These are phyloP conservation scores for Gila orcuttii DNA, from an alignment of 2,113 vertebrate species.

Conservation along the genomic window DNA sequence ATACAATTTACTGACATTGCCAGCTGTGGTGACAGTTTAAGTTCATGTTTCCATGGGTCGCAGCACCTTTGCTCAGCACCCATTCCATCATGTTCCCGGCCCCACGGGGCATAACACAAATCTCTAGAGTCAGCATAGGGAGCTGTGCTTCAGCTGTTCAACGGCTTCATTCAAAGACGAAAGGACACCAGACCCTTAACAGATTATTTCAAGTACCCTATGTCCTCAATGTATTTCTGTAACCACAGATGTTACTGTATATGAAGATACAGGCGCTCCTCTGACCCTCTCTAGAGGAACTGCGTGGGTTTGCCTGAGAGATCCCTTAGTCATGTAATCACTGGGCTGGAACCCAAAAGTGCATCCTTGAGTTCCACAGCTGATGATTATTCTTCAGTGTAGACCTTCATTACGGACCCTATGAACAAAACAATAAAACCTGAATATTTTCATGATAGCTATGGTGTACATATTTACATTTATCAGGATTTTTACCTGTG, in stretches of 20 bases:
- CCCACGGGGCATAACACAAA: slow-evolving; percentile 25
- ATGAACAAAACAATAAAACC: slow-evolving; percentile 2
- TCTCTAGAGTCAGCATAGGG: slow-evolving; percentile 52
- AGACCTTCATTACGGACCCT: slow-evolving; percentile 37
- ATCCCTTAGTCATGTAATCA: not conserved
- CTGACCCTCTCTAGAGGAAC: not conserved
- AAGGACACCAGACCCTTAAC: slow-evolving; percentile 29
- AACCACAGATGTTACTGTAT: slow-evolving; percentile 39
- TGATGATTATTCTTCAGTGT: not conserved
- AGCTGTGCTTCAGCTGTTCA: slow-evolving; percentile 56
- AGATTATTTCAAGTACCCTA: not conserved
- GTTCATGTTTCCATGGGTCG: not conserved
- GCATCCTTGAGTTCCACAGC: not conserved
- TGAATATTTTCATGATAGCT: not conserved
- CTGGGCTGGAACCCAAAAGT: not conserved
- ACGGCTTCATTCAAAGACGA: slow-evolving; percentile 55
- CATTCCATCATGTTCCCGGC: not conserved
- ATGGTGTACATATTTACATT: not conserved
- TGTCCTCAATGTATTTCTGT: slow-evolving; percentile 59
- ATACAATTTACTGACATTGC: slow-evolving; percentile 35
- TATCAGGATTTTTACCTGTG: slow-evolving; percentile 55
- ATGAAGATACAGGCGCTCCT: not conserved
- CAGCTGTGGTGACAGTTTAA: slow-evolving; percentile 23
- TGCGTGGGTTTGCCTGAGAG: not conserved
- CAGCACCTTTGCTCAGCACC: not conserved